Base-by-base conservation (phyloP, 2,797 vertebrate species). In the Notolabrus celidotus region DNA sequence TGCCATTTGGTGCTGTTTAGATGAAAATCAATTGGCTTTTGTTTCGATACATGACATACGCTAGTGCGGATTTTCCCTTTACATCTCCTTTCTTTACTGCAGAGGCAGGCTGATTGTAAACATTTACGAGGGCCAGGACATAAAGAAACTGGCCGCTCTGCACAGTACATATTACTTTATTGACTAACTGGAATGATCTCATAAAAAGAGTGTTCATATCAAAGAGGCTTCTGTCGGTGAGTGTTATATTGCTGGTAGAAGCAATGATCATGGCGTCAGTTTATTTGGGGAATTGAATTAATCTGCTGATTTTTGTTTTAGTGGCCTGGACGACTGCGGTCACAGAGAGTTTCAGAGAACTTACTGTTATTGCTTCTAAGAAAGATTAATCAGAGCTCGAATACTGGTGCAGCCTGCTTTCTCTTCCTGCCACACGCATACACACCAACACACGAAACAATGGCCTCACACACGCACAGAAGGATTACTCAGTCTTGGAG, bases 321-420 rank as follows among this genome's bases (percentile, higher is more conserved):
- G 25, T 4, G 11, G 17, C 20, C 19, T 34, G 25, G 14, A 22
- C 7, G 14, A 39, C 25, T 2, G 23, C 20, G 17, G 29, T 36
- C 42, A 5, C 25, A 10, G 17, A 16, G 34, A 11, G 34, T 38
- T 38, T 38, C 36, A 31, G 41, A 65, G 17, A 15, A 16, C 34
- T 41, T 43, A 3, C n/a, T 20, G 43, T 15, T 52, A 54, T 38
- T 67, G 57, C 62, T 56, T 33, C 14, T 64, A 45, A 77, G 54
- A 59, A 65, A 62, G 46, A 65, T 62, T 23, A 70, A 22, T 67
- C 29, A 42, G 27, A 66, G 38, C 34, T 50, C 36, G 56, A 0
- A 38, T 77, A 72, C 75, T 69, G 72, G n/a, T n/a, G n/a, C n/a
- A n/a, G n/a, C n/a, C 55, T 81, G 71, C 39, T 62, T 64, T 71